Percentiles rank a stretch among this genome's conserved stretches.
Evolutionary conservation across 2,113 vertebrate species (phyloP).

Genomic region (Acanthisitta chloris): DNA sequence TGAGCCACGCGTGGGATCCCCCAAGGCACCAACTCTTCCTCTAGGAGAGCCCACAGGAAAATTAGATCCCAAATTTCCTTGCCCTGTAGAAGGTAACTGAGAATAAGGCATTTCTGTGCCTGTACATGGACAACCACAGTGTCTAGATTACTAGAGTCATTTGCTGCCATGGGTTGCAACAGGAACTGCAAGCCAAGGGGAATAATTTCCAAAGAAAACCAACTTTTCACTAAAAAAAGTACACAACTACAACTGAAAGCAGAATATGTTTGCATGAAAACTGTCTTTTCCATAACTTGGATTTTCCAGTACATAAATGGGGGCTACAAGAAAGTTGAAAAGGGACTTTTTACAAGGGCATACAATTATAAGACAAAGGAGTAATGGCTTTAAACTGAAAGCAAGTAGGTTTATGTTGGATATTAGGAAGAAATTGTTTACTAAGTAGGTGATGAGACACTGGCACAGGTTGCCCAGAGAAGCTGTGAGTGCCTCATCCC

Average conservation of each 20-base stretch:
- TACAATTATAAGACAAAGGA: background rate
- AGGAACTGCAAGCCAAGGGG: background rate
- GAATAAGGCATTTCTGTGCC: background rate
- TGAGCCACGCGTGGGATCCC: background rate
- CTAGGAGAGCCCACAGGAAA: background rate
- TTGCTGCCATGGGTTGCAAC: background rate
- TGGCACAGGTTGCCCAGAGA: fast-evolving
- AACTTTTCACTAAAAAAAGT: background rate
- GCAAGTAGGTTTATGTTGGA: background rate
- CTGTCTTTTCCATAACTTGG: background rate
- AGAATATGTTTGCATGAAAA: background rate
- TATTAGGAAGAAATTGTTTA: background rate
- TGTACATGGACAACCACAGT: fast-evolving
- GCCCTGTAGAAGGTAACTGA: background rate
- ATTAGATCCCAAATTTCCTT: background rate
- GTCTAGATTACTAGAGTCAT: background rate
- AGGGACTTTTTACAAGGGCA: background rate
- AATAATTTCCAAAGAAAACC: background rate
- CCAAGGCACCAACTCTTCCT: background rate
- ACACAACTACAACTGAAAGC: background rate
- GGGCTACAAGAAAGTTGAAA: background rate
- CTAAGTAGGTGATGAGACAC: fast-evolving
- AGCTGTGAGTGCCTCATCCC: background rate
- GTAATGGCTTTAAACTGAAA: background rate
- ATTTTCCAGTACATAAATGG: background rate